Evolutionary conservation across 2,113 vertebrate genomes (phyloP).

Genomic region (Nettapus auritus): DNA sequence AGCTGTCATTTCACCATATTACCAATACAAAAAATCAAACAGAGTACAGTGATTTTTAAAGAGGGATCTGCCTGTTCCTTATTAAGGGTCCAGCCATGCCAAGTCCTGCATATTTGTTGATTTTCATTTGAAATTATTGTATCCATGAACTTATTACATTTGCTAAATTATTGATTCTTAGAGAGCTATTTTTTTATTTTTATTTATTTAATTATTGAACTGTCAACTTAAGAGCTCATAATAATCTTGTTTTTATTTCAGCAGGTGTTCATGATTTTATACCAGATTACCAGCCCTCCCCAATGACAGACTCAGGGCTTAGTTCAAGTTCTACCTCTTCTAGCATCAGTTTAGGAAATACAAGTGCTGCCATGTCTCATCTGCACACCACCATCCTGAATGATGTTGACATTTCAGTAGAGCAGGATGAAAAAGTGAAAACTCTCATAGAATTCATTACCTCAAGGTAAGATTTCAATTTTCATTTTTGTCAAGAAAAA

Average conservation of each 20-base stretch:
- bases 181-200: background rate
- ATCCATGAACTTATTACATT: background rate
- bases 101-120: background rate
- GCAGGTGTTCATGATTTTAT: conserved; percentile 89
- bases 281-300: conserved; percentile 95
- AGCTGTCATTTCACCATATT: background rate
- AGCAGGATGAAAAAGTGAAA: conserved; percentile 95
- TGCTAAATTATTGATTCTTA: background rate
- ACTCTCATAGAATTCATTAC: conserved; percentile 98
- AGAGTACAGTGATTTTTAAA: background rate
- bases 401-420: conserved; percentile 90
- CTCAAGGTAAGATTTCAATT: conserved; percentile 84
- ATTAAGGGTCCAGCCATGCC: background rate
- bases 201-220: background rate
- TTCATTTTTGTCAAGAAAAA: background rate
- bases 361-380: conserved; percentile 85
- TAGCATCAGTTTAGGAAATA: conserved; percentile 93
- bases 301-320: conserved; percentile 98
- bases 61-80: background rate
- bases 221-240: background rate
- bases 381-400: conserved; percentile 89
- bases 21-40: background rate
- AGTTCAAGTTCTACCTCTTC: conserved; percentile 98
- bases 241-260: conserved; percentile 38
- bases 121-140: background rate